Evolutionary conservation across 2,113 vertebrate genomes (phyloP).

Genomic region (Tringa solitaria): DNA sequence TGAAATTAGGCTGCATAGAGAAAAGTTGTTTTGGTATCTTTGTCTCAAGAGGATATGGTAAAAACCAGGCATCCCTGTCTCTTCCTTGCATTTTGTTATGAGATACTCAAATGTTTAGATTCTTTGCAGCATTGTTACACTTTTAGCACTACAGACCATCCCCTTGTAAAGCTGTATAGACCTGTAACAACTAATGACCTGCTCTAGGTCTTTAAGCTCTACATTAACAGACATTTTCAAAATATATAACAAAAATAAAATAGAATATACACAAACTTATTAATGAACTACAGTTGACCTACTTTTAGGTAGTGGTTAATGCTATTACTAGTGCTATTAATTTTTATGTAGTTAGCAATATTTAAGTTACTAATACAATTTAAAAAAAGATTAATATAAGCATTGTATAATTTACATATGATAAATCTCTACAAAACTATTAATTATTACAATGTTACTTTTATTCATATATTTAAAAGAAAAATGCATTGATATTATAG

Average conservation of each 20-base stretch:
- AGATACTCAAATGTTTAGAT: background rate
- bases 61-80: background rate
- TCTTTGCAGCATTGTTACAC: background rate
- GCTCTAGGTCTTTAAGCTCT: background rate
- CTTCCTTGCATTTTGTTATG: background rate
- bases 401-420: background rate
- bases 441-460: background rate
- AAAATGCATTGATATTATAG: background rate
- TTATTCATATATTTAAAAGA: background rate
- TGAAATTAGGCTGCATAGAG: background rate
- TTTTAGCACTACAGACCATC: background rate
- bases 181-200: background rate
- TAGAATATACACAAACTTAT: background rate
- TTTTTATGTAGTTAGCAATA: background rate
- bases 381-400: fast-evolving
- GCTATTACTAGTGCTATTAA: background rate
- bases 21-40: background rate
- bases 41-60: background rate
- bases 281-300: fast-evolving
- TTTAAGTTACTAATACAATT: background rate
- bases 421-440: background rate
- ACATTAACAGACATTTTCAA: background rate
- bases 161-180: background rate
- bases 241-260: background rate
- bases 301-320: background rate